A percentile compares a stretch with the other conserved stretches of the same genome.
Evolutionary conservation across 2,113 vertebrate genomes (phyloP).

Genomic region (Actenoides lindsayi): DNA sequence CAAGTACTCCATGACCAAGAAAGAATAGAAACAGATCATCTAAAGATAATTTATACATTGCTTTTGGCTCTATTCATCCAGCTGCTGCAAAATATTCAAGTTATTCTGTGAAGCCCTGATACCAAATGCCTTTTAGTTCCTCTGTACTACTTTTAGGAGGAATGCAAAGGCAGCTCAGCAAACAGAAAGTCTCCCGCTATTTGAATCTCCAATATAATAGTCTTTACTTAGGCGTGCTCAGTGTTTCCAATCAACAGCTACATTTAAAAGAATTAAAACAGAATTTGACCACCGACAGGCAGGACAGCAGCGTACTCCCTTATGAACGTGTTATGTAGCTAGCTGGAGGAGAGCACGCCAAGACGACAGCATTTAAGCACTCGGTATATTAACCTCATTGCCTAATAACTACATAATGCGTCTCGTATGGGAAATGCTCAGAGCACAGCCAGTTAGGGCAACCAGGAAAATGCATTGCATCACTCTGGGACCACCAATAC

Average conservation of each 20-base stretch:
- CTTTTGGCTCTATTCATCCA: background rate
- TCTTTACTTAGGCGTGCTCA: background rate
- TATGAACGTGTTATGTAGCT: background rate
- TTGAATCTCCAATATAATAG: background rate
- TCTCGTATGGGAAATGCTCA: background rate
- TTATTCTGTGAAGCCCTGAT: background rate
- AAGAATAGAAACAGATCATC: background rate
- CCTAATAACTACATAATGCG: background rate
- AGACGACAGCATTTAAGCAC: background rate
- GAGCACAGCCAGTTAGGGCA: background rate
- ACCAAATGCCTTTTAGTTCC: background rate
- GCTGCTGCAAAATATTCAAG: background rate
- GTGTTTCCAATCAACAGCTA: background rate
- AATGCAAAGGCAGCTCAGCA: background rate
- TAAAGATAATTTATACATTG: background rate
- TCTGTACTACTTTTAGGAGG: background rate
- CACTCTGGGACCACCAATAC: slow-evolving; percentile 75
- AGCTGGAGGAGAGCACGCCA: background rate
- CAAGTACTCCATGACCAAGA: background rate
- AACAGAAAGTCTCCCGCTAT: background rate
- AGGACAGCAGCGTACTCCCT: background rate
- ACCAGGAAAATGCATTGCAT: background rate
- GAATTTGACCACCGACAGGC: background rate
- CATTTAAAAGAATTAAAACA: background rate
- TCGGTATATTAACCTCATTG: background rate